A percentile compares a stretch with the other conserved stretches of the same genome.
Evolutionary conservation across 1,140 invertebrate species (phyloP).

Genomic region (Coenobita brevimanus): DNA sequence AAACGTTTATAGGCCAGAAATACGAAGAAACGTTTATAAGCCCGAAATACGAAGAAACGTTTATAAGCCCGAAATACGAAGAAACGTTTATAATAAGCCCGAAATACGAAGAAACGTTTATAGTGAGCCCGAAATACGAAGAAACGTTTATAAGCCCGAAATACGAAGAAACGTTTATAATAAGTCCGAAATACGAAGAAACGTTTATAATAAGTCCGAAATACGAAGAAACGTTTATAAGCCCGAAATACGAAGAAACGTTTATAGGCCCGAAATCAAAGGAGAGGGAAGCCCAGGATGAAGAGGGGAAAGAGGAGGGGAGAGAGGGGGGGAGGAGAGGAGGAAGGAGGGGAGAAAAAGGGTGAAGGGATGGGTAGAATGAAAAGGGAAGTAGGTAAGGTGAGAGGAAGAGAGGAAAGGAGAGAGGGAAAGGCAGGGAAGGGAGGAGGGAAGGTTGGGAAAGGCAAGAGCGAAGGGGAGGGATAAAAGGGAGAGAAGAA

Average conservation of each 20-base stretch:
- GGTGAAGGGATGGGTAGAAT: background rate
- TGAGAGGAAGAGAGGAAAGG: background rate
- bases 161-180: no score
- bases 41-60: background rate
- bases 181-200: no score
- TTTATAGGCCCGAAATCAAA: background rate
- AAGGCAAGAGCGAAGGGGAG: no score
- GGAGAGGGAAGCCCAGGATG: background rate
- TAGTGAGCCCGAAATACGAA: no score
- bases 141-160: no score
- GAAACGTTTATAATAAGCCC: no score
- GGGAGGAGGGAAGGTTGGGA: background rate
- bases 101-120: no score
- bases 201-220: no score
- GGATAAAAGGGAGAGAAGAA: background rate
- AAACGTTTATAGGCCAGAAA: background rate
- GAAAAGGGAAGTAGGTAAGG: background rate
- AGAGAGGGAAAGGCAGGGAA: background rate
- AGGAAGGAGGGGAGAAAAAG: background rate
- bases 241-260: background rate
- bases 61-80: no score
- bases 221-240: background rate
- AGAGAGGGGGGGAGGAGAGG: background rate
- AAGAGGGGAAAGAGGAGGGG: background rate
- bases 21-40: background rate